phyloP scores from a whole-genome alignment of 2,888 invertebrate genomes.

The Disparrhopalites patrizii region DNA sequence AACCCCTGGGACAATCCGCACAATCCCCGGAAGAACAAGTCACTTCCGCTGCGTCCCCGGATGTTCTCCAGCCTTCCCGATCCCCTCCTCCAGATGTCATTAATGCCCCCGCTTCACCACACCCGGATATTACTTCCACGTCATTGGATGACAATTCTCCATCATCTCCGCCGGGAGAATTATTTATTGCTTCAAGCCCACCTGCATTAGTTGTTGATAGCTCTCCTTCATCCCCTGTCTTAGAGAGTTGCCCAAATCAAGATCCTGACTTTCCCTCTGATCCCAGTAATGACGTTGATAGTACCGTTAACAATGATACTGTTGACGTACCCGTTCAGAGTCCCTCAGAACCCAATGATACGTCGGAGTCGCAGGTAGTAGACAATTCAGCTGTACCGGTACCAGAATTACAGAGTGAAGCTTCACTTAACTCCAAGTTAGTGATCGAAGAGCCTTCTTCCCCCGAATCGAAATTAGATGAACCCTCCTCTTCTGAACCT shows the following conservation, averaged over 20 bases:
- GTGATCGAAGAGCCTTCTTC: background rate
- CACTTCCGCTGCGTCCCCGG: background rate
- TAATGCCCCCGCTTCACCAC: conserved; percentile 13
- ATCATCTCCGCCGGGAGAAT: background rate
- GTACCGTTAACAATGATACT: background rate
- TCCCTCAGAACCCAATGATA: background rate
- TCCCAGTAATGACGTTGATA: background rate
- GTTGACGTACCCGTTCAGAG: background rate
- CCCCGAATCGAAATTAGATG: background rate
- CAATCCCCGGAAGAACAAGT: background rate
- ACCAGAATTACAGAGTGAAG: background rate
- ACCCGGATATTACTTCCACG: background rate
- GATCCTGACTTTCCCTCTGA: background rate
- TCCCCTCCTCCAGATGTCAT: background rate
- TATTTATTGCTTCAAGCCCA: conserved; percentile 8
- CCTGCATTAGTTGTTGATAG: background rate
- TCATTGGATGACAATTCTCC: background rate
- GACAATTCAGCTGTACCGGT: background rate
- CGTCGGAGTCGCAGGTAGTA: background rate
- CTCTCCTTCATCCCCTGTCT: conserved; percentile 3
- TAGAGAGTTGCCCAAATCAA: too few species aligned
- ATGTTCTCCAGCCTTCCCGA: background rate
- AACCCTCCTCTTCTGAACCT: background rate
- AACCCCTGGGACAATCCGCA: background rate
- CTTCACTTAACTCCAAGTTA: background rate